Conservation (phyloP, 2,113 vertebrate genomes). For the Micromys minutus region DNA sequence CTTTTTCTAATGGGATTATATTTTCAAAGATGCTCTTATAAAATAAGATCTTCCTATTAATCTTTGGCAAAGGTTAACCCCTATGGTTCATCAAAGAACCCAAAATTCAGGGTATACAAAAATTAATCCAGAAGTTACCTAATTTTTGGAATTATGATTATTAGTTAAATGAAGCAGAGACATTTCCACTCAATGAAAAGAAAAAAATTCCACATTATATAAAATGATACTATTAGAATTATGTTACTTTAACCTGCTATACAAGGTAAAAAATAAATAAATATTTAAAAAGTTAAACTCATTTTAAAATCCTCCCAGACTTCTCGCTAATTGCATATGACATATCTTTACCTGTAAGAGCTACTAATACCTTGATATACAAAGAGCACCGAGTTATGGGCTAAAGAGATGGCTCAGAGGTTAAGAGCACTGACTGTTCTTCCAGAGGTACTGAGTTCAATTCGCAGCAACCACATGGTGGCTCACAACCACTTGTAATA, state of each 20-base stretch:
- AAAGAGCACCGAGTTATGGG: background rate
- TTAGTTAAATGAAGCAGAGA: constrained; percentile 56
- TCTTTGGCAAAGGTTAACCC: constrained; percentile 12
- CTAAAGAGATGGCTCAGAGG: no score
- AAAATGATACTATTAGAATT: constrained; percentile 10
- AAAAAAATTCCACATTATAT: constrained; percentile 33
- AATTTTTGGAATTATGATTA: constrained; percentile 22
- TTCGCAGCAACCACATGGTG: no score
- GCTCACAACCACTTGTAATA: no score
- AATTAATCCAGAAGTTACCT: constrained; percentile 12
- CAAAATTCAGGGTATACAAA: constrained; percentile 40
- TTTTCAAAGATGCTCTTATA: background rate
- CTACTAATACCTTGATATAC: background rate
- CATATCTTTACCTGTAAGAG: constrained; percentile 11
- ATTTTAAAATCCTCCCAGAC: background rate
- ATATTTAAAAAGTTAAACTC: background rate
- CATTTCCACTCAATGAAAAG: background rate
- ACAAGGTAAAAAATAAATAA: constrained; percentile 12
- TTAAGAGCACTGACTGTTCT: no score
- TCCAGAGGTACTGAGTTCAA: no score
- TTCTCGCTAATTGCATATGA: background rate
- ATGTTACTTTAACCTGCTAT: constrained; percentile 16
- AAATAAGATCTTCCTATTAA: constrained; percentile 50
- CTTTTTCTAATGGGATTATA: background rate
- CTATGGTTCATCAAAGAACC: constrained; percentile 30